A percentile compares a stretch with the other conserved stretches of the same genome.
Conservation (phyloP, 2,113 vertebrate genomes). For the Aptenodytes forsteri region DNA sequence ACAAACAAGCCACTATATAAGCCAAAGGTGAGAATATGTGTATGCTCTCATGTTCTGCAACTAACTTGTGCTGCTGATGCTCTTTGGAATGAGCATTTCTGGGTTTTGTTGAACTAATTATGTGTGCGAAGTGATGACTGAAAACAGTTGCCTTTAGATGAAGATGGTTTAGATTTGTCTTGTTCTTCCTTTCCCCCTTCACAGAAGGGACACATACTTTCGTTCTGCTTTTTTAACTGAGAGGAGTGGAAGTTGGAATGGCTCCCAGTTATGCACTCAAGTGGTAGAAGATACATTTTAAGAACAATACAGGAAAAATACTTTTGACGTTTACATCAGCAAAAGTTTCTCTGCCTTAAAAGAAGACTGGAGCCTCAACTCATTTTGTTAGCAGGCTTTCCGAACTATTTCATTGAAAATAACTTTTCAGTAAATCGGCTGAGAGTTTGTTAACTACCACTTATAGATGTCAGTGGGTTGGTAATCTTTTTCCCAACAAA, state of each 20-base stretch:
- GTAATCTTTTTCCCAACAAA: not conserved
- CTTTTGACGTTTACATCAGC: not conserved
- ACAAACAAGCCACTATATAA: accelerated
- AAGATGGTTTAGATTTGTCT: not conserved
- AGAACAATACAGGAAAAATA: not conserved
- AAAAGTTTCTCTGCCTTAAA: not conserved
- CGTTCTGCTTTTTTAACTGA: not conserved
- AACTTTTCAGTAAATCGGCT: not conserved
- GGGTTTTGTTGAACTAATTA: not conserved
- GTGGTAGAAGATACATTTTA: not conserved
- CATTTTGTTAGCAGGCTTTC: not conserved
- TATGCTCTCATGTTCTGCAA: not conserved
- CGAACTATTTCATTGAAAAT: not conserved
- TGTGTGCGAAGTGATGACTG: not conserved
- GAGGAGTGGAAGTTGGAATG: not conserved
- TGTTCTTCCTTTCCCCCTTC: not conserved
- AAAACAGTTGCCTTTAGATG: not conserved
- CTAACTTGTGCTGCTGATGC: not conserved
- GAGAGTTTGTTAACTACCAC: not conserved
- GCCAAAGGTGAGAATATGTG: not conserved
- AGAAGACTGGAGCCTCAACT: not conserved
- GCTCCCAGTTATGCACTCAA: not conserved
- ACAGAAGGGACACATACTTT: not conserved
- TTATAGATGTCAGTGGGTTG: not conserved
- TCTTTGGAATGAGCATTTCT: not conserved